phyloP scores from a whole-genome alignment of 2,888 invertebrate genomes.

The Ormyrus pomaceus region DNA sequence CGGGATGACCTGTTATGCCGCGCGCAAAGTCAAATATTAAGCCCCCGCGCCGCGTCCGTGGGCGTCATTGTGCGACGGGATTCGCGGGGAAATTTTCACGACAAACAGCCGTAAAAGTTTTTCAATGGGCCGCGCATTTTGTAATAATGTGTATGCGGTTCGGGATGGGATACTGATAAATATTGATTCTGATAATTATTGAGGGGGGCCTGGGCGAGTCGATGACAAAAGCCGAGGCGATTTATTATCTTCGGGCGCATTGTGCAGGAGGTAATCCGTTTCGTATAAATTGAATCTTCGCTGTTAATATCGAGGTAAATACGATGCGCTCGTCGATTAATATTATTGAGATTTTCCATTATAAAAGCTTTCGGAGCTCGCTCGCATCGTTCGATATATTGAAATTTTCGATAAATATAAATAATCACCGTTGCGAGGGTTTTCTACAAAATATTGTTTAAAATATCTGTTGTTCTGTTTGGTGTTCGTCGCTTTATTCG shows the following conservation, averaged over 20 bases:
- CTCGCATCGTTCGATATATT: no score
- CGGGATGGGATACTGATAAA: conserved; percentile 44
- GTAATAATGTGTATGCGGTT: conserved; percentile 16
- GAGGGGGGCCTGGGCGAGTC: not conserved
- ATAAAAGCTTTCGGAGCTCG: no score
- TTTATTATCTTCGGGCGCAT: conserved; percentile 47
- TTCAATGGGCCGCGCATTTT: conserved; percentile 43
- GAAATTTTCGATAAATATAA: no score
- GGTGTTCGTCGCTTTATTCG: no score
- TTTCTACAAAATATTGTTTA: no score
- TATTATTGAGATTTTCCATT: conserved; percentile 13
- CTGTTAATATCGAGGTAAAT: conserved; percentile 38
- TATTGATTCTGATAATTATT: conserved; percentile 47
- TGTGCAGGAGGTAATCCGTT: conserved; percentile 38
- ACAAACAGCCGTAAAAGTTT: conserved; percentile 52
- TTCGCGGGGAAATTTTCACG: conserved; percentile 52
- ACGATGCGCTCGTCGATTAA: not conserved
- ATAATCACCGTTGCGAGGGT: no score
- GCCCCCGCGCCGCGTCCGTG: conserved; percentile 38
- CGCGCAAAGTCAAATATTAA: conserved; percentile 60
- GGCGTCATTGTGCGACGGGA: conserved; percentile 36
- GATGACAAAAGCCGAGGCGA: conserved; percentile 50
- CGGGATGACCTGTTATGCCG: conserved; percentile 55
- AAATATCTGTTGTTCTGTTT: no score
- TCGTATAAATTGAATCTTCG: conserved; percentile 37